Evolutionary conservation across 2,888 invertebrate species (phyloP).

Genomic region (Megastigmus dorsalis): DNA sequence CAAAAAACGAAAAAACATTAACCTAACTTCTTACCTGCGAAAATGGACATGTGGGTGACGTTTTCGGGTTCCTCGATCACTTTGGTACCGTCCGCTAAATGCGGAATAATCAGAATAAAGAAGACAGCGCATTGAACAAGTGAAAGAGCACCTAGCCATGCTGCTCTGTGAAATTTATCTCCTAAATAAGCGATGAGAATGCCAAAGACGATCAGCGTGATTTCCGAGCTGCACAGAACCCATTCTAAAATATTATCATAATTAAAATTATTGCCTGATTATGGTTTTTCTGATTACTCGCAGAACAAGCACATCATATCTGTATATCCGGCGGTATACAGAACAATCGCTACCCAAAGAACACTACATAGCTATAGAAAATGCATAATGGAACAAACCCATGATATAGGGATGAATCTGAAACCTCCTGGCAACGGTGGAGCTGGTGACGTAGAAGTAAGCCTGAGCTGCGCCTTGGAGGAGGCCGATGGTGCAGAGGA

Average conservation of each 20-base stretch:
- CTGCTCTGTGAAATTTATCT: slow-evolving; percentile 77
- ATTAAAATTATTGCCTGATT: no score
- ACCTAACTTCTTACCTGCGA: slow-evolving; percentile 68
- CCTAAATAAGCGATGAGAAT: slow-evolving; percentile 78
- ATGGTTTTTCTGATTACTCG: no score
- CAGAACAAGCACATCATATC: no score
- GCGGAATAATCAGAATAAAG: slow-evolving; percentile 77
- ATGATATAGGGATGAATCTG: slow-evolving; percentile 65
- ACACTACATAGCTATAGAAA: no score
- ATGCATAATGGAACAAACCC: no score
- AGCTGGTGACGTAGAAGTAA: slow-evolving; percentile 65
- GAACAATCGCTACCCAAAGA: no score
- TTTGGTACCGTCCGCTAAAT: slow-evolving; percentile 73
- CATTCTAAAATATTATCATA: slow-evolving; percentile 76
- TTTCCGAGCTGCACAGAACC: slow-evolving; percentile 77
- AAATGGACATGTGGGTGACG: slow-evolving; percentile 64
- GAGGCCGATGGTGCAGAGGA: slow-evolving; percentile 67
- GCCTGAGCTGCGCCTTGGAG: slow-evolving; percentile 67
- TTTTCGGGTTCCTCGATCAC: slow-evolving; percentile 62
- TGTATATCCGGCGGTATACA: no score
- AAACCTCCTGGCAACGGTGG: slow-evolving; percentile 69
- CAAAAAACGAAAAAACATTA: no score
- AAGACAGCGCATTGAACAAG: slow-evolving; percentile 77
- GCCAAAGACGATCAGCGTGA: slow-evolving; percentile 77
- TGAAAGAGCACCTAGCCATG: slow-evolving; percentile 78